Evolutionary conservation across 1,140 invertebrate genomes (phyloP).

Genomic region (Periplaneta americana): DNA sequence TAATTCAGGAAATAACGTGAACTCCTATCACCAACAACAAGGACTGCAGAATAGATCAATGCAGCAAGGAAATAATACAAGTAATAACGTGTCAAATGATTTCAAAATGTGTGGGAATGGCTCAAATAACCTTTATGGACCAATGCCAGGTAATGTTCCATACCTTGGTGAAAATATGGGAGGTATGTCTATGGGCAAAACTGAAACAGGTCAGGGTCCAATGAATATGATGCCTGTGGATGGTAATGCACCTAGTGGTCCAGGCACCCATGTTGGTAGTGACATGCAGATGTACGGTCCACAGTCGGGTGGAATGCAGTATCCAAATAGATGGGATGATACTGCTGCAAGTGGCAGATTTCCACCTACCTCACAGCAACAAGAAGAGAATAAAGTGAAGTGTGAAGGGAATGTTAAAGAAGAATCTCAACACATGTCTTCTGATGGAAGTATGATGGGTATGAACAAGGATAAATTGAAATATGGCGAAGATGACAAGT

Average conservation of each 20-base stretch:
- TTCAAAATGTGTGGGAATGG: too few species aligned
- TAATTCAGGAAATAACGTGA: background rate
- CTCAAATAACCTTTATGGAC: background rate
- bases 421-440: background rate
- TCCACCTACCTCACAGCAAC: background rate
- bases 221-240: background rate
- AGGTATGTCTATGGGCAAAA: background rate
- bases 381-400: background rate
- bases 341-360: background rate
- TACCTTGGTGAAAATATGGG: background rate
- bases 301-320: background rate
- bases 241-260: background rate
- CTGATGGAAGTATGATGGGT: background rate
- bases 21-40: background rate
- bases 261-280: background rate
- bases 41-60: background rate
- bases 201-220: background rate
- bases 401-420: background rate
- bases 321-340: background rate
- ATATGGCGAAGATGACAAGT: background rate
- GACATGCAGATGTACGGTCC: background rate
- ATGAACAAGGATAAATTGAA: background rate
- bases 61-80: background rate
- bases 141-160: background rate
- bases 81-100: too few species aligned